These are phyloP conservation scores for Trissolcus japonicus DNA, from an alignment of 2,888 invertebrate species.

Conservation along the genomic window DNA sequence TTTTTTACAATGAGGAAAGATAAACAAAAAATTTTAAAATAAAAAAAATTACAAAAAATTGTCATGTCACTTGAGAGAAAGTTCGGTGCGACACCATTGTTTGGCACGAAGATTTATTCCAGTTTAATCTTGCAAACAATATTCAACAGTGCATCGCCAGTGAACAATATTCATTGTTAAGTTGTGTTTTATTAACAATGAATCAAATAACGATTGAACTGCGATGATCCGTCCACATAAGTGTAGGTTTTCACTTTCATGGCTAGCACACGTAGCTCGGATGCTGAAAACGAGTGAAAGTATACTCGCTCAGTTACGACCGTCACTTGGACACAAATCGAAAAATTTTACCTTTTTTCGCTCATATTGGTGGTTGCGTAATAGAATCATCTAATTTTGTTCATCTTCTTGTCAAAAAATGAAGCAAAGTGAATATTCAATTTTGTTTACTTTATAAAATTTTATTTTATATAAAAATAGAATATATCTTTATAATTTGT, in stretches of 20 bases:
- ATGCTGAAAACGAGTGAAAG: conserved; percentile 57
- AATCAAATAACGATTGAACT: conserved; percentile 37
- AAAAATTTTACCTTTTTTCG: conserved; percentile 48
- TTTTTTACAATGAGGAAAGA: no score
- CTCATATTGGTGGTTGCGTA: conserved; percentile 43
- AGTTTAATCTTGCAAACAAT: conserved; percentile 18
- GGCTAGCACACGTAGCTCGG: conserved; percentile 48
- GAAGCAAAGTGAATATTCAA: no score
- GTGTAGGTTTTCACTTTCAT: conserved; percentile 68
- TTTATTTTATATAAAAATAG: no score
- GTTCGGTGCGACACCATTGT: not conserved
- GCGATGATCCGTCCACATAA: conserved; percentile 36
- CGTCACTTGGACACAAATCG: conserved; percentile 34
- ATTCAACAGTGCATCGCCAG: conserved; percentile 13
- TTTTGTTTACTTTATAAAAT: no score
- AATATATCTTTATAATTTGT: no score
- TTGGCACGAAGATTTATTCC: not conserved
- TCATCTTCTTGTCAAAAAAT: no score
- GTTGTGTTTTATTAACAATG: conserved; percentile 43
- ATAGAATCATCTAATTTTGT: not conserved
- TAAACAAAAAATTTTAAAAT: no score
- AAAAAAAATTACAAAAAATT: no score
- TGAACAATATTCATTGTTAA: conserved; percentile 20
- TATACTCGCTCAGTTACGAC: conserved; percentile 36
- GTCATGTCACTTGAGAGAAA: conserved; percentile 6